Base-by-base conservation (phyloP, 2,113 vertebrate genomes). In the Centropristis striata region DNA sequence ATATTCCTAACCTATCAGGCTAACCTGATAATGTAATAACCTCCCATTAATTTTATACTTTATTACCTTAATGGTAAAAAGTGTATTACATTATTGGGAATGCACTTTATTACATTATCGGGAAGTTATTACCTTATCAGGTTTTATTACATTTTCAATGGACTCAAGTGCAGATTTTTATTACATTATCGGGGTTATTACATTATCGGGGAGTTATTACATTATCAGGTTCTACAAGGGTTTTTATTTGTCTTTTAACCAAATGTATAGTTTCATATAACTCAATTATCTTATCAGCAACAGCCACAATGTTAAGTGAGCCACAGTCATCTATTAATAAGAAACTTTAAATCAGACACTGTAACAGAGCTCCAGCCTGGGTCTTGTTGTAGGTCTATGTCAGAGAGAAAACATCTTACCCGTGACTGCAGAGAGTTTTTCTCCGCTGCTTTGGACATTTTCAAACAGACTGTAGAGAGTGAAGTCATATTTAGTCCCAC, bases 401-500 rank as follows among this genome's bases (percentile, higher is more conserved):
- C 0, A 12, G 6, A 2, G 16, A 27, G 8, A 53, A 27, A 23
- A 10, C 15, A 15, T 57, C 61, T 68, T 47, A 87, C 82, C 72
- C 18, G 85, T 87, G 42, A 18, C 21, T 6, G 72, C 73, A 27
- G 5, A 8, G 20, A 75, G 12, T 7, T 2, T 11, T 0, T 0
- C 12, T 47, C 83, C 87, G 27, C 20, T 71, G 59, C 87, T 91
- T 2, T 0, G 28, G 44, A 57, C 10, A 2, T 12, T 8, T 11
- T 59, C 21, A 53, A 66, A 83, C 70, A 84, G 79, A 61, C 70
- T 57, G 47, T 64, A 77, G 20, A 92, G 73, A 23, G 21, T 81
- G 39, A 89, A 83, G 0, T 0, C 3, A 39, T 89, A 89, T 27
- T 8, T 8, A 1, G 55, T 32, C 32, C 6, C 75, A 67, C 6